phyloP scores from a whole-genome alignment of 1,140 invertebrate species.

The Tetraneura akinire region DNA sequence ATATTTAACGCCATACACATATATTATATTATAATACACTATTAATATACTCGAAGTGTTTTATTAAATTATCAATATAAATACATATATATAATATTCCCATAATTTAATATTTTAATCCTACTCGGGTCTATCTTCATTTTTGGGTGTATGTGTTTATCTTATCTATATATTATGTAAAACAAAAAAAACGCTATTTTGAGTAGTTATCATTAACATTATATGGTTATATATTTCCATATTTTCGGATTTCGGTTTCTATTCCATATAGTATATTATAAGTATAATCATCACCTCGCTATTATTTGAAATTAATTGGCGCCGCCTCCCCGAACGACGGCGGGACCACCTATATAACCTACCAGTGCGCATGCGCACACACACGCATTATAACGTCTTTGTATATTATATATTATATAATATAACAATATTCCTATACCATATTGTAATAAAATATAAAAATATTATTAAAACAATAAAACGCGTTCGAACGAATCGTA shows the following conservation, averaged over 20 bases:
- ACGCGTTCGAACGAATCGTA: background rate
- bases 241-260: background rate
- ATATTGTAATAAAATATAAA: background rate
- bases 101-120: conserved; percentile 28
- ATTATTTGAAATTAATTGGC: conserved; percentile 44
- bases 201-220: conserved; percentile 3
- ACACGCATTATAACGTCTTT: too few relatives aligned
- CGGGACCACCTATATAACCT: conserved; percentile 24
- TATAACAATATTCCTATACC: background rate
- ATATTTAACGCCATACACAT: too few relatives aligned
- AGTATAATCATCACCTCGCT: too few relatives aligned
- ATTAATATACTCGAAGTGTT: too few relatives aligned
- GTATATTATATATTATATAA: too few relatives aligned
- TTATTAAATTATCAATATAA: too few relatives aligned
- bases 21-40: too few relatives aligned
- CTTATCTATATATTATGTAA: too few relatives aligned
- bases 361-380: background rate
- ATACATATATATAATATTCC: too few relatives aligned
- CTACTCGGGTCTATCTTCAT: background rate
- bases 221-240: background rate
- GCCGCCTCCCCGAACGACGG: conserved; percentile 9
- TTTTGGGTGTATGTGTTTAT: too few relatives aligned
- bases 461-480: background rate
- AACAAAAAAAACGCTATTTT: conserved; percentile 10
- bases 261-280: too few relatives aligned